These are phyloP conservation scores for Cyrtonyx montezumae DNA, from an alignment of 2,113 vertebrate genomes.

Conservation along the genomic window DNA sequence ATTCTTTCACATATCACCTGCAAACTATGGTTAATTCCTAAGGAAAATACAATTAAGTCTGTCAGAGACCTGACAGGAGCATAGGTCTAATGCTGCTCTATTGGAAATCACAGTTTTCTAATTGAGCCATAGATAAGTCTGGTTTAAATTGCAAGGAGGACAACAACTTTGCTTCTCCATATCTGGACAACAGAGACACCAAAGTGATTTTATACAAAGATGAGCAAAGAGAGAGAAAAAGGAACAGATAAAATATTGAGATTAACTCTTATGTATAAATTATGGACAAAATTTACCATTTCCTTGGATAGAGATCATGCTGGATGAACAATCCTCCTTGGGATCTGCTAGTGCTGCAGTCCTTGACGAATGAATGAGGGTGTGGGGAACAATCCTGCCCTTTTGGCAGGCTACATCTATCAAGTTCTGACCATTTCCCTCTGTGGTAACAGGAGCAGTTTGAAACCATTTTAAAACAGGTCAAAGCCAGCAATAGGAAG, in stretches of 20 bases:
- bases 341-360: background rate
- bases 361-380: background rate
- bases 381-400: background rate
- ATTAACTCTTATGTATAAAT: background rate
- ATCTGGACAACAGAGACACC: background rate
- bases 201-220: background rate
- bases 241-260: background rate
- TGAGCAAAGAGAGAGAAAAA: background rate
- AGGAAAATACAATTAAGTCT: slow-evolving; percentile 25
- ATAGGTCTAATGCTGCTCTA: slow-evolving; percentile 17
- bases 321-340: background rate
- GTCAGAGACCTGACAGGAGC: background rate
- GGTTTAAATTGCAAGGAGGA: background rate
- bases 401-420: background rate
- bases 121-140: slow-evolving; percentile 1
- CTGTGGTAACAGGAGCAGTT: background rate
- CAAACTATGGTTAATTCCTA: slow-evolving; percentile 15
- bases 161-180: background rate
- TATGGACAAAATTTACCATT: background rate
- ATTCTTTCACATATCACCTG: slow-evolving; percentile 7
- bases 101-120: slow-evolving; percentile 17
- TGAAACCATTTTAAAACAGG: background rate
- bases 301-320: background rate
- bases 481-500: background rate
- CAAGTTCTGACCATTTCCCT: background rate